Evolutionary conservation across 1,140 invertebrate genomes (phyloP), one percentile per base, ranked within the genome.

Genomic region (Neodiprion lecontei): DNA sequence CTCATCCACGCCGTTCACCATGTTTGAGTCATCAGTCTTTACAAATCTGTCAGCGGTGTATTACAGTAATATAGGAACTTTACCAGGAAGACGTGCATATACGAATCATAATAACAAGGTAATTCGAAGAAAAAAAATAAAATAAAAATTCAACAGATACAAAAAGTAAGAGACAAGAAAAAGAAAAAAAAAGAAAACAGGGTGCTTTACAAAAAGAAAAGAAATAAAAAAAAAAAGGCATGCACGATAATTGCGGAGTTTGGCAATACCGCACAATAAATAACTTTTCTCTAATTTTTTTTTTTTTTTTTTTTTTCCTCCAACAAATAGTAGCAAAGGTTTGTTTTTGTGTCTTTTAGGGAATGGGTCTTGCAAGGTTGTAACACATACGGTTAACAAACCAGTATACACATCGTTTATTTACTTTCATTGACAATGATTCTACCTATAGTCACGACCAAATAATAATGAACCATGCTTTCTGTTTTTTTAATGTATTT

Each of bases 1-100:
- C 77, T 88, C 87, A 75, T 88, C 86, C 84, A 85, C 82, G 84
- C 87, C 87, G 76, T 88, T 88, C 85, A 87, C 82, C 86, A 88
- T 84, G 82, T 85, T 88, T 74, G 83, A 85, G 83, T 87, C 85
- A 82, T 88, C 87, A 88, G 87, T 88, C 87, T 88, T 88, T 83
- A 88, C 84, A 83, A 86, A 88, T 88, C 87, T 88, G 84, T 86
- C 81, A 85, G 82, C 80, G 84, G 77, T 86, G 80, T 76, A 85
- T 86, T 83, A 83, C 80, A 84, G 79, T 86, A 83, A 79, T 83
- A 85, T 82, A 83, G 75, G 77, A 81, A 40, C 81, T 81, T 81
- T 82, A 82, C 79, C 81, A 82, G 75, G 28, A 40, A 40, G 28
- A 40, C 28, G 28, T 78, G 75, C 72, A 68, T 28, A 68, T 11